These are phyloP conservation scores for Tachysurus fulvidraco DNA, from an alignment of 2,113 vertebrate genomes.

Conservation along the genomic window DNA sequence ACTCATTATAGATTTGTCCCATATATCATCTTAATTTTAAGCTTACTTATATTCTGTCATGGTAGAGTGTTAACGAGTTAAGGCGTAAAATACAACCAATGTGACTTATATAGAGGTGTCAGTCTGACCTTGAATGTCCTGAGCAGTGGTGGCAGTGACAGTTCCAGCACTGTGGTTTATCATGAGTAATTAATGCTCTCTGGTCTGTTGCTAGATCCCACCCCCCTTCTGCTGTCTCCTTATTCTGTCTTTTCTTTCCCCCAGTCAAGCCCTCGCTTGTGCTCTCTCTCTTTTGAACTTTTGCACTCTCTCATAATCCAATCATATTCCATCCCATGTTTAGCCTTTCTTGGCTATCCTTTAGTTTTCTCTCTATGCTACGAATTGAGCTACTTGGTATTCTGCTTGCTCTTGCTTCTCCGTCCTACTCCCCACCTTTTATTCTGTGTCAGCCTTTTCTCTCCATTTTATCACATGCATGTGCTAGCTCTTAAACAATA, in stretches of 20 bases:
- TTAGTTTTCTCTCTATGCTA: conserved; percentile 5
- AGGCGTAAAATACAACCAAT: conserved; percentile 24
- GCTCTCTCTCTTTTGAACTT: conserved; percentile 27
- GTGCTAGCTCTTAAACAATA: neutral
- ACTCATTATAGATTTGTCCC: conserved; percentile 11
- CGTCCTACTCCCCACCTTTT: neutral
- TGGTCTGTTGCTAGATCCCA: conserved; percentile 20
- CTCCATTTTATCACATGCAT: conserved; percentile 1
- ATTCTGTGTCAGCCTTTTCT: conserved; percentile 9
- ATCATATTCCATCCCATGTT: conserved; percentile 35
- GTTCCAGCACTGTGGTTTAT: conserved; percentile 38
- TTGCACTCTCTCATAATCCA: conserved; percentile 35
- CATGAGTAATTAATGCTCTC: conserved; percentile 38
- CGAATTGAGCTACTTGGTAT: conserved; percentile 36
- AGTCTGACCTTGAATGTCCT: conserved; percentile 43
- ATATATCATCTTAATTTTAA: conserved; percentile 41
- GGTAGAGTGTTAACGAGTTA: conserved; percentile 18
- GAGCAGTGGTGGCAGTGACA: conserved; percentile 23
- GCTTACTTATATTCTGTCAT: conserved; percentile 31
- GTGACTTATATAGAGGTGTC: conserved; percentile 30
- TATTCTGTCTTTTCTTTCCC: conserved; percentile 15
- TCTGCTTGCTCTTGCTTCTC: conserved; percentile 31
- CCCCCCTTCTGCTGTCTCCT: conserved; percentile 2
- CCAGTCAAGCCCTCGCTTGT: neutral
- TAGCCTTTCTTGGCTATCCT: neutral